Evolutionary conservation across 2,113 vertebrate genomes (phyloP).

Genomic region (Pyxicephalus adspersus): DNA sequence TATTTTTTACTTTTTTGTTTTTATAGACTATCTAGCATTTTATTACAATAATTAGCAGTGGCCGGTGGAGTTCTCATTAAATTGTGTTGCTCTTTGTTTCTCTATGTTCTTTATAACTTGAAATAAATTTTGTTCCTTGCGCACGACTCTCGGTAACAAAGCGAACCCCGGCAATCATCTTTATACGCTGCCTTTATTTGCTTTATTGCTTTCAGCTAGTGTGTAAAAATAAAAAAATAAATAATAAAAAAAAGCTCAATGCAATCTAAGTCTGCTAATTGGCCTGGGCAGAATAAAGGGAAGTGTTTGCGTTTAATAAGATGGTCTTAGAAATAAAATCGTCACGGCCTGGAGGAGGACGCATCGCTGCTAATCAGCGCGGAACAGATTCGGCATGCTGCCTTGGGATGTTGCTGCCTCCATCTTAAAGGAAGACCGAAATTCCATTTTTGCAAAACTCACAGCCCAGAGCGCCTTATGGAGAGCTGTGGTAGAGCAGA

Average conservation of each 20-base stretch:
- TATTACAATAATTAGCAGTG: too few relatives aligned
- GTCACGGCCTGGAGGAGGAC: slow-evolving; percentile 62
- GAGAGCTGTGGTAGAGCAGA: background rate
- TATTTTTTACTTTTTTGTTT: too few relatives aligned
- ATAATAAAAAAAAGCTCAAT: background rate
- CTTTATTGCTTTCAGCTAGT: background rate
- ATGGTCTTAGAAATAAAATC: slow-evolving; percentile 61
- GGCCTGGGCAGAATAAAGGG: slow-evolving; percentile 40
- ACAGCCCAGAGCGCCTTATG: slow-evolving; percentile 1
- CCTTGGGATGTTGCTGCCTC: slow-evolving; percentile 67
- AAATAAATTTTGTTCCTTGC: too few relatives aligned
- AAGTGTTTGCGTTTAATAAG: slow-evolving; percentile 67
- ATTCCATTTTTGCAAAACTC: slow-evolving; percentile 40
- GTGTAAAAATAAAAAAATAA: background rate
- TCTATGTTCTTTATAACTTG: too few relatives aligned
- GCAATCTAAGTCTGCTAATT: slow-evolving; percentile 13
- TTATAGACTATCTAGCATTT: too few relatives aligned
- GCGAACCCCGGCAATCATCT: too few relatives aligned
- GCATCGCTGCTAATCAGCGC: slow-evolving; percentile 66
- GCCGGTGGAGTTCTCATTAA: too few relatives aligned
- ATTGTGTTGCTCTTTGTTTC: too few relatives aligned
- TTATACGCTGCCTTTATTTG: background rate
- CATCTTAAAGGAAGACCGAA: slow-evolving; percentile 18
- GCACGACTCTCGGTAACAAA: too few relatives aligned
- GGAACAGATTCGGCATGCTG: slow-evolving; percentile 68